These are phyloP conservation scores for Leptodactylus fallax DNA, from an alignment of 2,797 vertebrate genomes.

Conservation along the genomic window DNA sequence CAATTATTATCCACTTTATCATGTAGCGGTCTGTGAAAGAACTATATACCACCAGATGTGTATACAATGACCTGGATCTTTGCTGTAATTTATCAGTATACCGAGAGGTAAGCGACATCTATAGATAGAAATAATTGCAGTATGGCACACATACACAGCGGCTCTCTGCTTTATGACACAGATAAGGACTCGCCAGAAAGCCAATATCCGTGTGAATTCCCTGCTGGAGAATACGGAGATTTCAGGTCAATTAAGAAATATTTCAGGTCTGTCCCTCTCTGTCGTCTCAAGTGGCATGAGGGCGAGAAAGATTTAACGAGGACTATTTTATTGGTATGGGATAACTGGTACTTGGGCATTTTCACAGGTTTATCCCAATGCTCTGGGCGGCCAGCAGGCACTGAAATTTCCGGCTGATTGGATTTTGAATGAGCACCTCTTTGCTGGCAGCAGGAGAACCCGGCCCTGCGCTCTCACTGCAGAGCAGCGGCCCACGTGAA, in stretches of 20 bases:
- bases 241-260: constrained; percentile 42
- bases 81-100: not conserved
- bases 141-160: not conserved
- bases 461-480: constrained; percentile 19
- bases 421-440: constrained; percentile 35
- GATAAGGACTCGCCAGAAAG: not conserved
- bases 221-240: not conserved
- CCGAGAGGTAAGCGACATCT: not conserved
- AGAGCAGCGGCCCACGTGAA: constrained; percentile 11
- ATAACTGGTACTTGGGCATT: constrained; percentile 23
- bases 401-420: constrained; percentile 41
- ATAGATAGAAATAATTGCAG: not conserved
- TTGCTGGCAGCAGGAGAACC: constrained; percentile 29
- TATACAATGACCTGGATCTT: not conserved
- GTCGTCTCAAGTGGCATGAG: not conserved
- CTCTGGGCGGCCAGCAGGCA: constrained; percentile 26
- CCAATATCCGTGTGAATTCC: not conserved
- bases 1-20: too few species aligned
- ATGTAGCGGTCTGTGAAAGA: too few species aligned
- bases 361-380: constrained; percentile 25
- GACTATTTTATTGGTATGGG: constrained; percentile 19
- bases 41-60: not conserved
- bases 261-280: constrained; percentile 8
- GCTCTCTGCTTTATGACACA: not conserved
- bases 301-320: constrained; percentile 23